Evolutionary conservation across 2,113 vertebrate genomes (phyloP), one percentile per base, ranked within the genome.

Genomic region (Sylvilagus bachmani): DNA sequence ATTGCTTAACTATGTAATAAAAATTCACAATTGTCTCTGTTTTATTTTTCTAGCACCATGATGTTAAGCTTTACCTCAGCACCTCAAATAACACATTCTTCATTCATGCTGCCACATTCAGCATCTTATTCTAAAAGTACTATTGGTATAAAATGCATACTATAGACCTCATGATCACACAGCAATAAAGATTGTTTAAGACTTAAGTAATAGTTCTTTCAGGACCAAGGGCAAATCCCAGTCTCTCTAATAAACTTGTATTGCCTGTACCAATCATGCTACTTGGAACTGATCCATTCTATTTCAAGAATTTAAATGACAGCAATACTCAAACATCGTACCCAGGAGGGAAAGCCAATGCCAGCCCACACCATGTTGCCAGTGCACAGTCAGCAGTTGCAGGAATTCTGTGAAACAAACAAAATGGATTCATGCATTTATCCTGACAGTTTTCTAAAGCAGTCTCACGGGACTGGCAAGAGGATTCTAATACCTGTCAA

Each of bases 281-380:
- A 78, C 75, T 94, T 97, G 96, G 93, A 94, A 82, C 58, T 2
- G 31, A 62, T 91, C 74, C 75, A 94, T 94, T 94, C 91, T 89
- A 93, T 94, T 96, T 96, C 70, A 79, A 96, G 86, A 95, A 96
- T 93, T 93, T 90, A 93, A 95, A 96, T 95, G 95, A 86, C 85
- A 97, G 66, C 95, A 89, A 13, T n/a, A 71, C 51, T 96, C 70
- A 62, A 89, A 66, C 86, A 89, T 67, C 31, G 83, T 29, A 94
- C 89, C 93, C 94, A 89, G 61, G 93, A 96, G 94, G 80, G n/a
- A 80, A 82, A 61, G 29, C 61, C 93, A 64, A 4, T 51, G 83
- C 93, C 96, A 91, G 93, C 61, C 86, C 53, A 79, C 69, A 49
- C 77, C 55, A 31, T 6, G 22, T 71, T 74, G 66, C 89, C 67